phyloP scores from a whole-genome alignment of 2,113 vertebrate genomes.

The Hemichromis elongatus region DNA sequence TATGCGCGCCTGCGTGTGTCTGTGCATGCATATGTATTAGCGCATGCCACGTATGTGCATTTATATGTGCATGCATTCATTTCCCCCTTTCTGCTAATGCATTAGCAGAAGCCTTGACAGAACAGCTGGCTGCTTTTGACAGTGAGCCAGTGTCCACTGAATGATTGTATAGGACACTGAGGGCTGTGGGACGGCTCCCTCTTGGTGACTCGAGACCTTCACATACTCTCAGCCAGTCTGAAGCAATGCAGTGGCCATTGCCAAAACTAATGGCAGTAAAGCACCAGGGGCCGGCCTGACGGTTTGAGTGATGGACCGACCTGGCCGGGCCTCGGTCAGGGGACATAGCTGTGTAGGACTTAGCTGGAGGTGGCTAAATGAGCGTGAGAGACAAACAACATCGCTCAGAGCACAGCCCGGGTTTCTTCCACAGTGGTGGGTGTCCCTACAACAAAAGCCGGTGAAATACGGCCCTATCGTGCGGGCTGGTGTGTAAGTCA shows the following conservation, averaged over 20 bases:
- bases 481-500: conserved; percentile 26
- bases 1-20: not conserved
- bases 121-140: conserved; percentile 2
- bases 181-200: conserved; percentile 31
- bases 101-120: not conserved
- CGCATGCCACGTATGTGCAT: not conserved
- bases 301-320: conserved; percentile 42
- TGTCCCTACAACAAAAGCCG: conserved; percentile 36
- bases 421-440: conserved; percentile 14
- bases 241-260: conserved; percentile 36
- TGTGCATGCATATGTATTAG: conserved; percentile 29
- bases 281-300: conserved; percentile 30
- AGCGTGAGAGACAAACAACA: conserved; percentile 30
- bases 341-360: conserved; percentile 11
- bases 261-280: conserved; percentile 51
- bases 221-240: conserved; percentile 26
- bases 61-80: not conserved
- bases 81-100: not conserved
- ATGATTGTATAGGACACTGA: conserved; percentile 32
- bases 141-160: conserved; percentile 17
- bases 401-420: conserved; percentile 6
- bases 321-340: conserved; percentile 16
- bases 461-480: conserved; percentile 49
- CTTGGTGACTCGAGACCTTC: conserved; percentile 21
- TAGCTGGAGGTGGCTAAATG: conserved; percentile 19